Evolutionary conservation across 2,888 invertebrate species (phyloP).

Genomic region (Scrobipalpa costella): DNA sequence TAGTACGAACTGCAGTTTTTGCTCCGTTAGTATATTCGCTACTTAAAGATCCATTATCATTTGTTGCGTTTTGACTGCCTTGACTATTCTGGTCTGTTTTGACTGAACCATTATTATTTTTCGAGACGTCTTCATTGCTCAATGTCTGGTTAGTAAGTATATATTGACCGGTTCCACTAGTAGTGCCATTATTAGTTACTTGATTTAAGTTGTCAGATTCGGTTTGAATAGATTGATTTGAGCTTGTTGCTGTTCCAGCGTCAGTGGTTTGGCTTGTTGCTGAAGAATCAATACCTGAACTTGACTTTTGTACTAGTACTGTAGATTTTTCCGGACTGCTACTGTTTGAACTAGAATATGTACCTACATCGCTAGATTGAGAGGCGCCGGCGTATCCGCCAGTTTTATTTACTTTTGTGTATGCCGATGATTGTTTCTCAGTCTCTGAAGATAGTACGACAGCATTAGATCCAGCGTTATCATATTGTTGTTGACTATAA

Average conservation of each 20-base stretch:
- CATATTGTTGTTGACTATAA: neutral
- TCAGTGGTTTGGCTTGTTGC: neutral
- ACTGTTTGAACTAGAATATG: neutral
- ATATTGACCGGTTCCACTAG: neutral
- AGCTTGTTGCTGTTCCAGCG: neutral
- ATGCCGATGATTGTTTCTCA: neutral
- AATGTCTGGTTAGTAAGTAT: neutral
- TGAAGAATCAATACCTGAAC: neutral
- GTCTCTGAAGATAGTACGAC: neutral
- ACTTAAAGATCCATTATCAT: neutral
- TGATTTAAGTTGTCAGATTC: neutral
- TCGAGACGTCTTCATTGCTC: neutral
- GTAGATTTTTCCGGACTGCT: neutral
- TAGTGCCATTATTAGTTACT: neutral
- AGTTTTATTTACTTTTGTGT: neutral
- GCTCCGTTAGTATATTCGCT: neutral
- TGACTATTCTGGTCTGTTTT: neutral
- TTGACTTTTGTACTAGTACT: neutral
- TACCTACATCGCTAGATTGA: neutral
- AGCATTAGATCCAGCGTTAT: neutral
- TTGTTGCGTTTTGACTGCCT: neutral
- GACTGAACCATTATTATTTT: neutral
- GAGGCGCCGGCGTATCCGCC: neutral
- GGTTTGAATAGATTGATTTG: neutral
- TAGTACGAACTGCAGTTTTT: neutral